Evolutionary conservation across 2,797 vertebrate genomes (phyloP).

Genomic region (Otolemur crassicaudatus): DNA sequence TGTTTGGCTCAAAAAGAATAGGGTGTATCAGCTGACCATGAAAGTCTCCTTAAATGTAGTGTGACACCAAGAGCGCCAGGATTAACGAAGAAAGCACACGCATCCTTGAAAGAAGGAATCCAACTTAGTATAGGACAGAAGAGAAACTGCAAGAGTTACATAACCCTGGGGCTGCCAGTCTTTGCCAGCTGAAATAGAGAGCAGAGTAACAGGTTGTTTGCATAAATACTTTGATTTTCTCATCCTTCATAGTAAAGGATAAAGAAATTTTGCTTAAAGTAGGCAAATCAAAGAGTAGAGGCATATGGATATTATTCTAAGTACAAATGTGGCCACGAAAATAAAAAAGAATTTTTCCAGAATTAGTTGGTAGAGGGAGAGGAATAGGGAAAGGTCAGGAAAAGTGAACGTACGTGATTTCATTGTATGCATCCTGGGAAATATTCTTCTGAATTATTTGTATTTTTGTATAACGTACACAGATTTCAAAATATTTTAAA

Average conservation of each 20-base stretch:
- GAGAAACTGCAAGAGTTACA: not conserved
- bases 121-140: not conserved
- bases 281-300: not conserved
- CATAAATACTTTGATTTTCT: not conserved
- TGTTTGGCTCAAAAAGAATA: not conserved
- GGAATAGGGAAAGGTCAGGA: not conserved
- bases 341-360: not conserved
- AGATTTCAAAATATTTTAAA: conserved; percentile 4
- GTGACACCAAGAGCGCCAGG: not conserved
- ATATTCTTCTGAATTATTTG: not conserved
- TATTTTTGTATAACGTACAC: not conserved
- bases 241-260: not conserved
- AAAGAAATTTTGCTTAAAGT: not conserved
- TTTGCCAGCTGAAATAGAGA: not conserved
- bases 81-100: conserved; percentile 16
- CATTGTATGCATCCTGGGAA: not conserved
- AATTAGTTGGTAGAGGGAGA: not conserved
- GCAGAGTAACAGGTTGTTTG: not conserved
- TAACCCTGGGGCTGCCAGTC: not conserved
- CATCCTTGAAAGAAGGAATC: conserved; percentile 15
- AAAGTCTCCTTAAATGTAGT: conserved; percentile 20
- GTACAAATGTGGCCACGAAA: not conserved
- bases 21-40: not conserved
- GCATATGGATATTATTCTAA: not conserved
- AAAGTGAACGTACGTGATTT: not conserved